phyloP scores from a whole-genome alignment of 2,888 invertebrate genomes.

The Dilophus febrilis region DNA sequence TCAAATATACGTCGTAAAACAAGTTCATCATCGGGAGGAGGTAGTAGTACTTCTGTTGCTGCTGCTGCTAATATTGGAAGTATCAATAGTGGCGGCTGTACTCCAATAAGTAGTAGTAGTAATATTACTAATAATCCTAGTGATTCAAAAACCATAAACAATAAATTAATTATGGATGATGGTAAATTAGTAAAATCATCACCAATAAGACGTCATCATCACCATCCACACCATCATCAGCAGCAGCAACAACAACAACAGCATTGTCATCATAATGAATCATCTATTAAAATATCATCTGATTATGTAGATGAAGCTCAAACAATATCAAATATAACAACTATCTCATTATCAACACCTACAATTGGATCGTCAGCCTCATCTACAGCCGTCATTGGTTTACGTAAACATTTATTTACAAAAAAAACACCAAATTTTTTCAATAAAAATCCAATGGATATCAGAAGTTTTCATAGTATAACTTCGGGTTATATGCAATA shows the following conservation, averaged over 20 bases:
- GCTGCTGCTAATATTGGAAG: background rate
- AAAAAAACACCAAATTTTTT: constrained; percentile 29
- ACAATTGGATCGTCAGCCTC: constrained; percentile 23
- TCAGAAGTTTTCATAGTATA: constrained; percentile 17
- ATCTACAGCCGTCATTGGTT: constrained; percentile 15
- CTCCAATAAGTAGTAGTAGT: constrained; percentile 7
- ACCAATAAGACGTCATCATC: constrained; percentile 34
- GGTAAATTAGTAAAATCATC: constrained; percentile 17
- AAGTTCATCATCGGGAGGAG: constrained; percentile 10
- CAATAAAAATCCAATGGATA: constrained; percentile 1
- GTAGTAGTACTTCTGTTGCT: no score
- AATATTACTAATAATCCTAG: background rate
- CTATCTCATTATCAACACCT: constrained; percentile 12
- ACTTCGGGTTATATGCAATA: constrained; percentile 63
- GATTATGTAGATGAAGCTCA: no score
- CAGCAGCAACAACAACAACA: constrained; percentile 15
- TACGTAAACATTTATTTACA: constrained; percentile 29
- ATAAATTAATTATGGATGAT: background rate
- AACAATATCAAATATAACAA: constrained; percentile 17
- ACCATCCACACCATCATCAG: constrained; percentile 32
- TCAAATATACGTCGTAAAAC: background rate
- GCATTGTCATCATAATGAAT: constrained; percentile 28
- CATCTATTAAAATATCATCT: no score
- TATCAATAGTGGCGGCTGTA: background rate
- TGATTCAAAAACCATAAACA: background rate